Conservation (phyloP, 1,140 invertebrate species). For the Drosophila punjabiensis region DNA sequence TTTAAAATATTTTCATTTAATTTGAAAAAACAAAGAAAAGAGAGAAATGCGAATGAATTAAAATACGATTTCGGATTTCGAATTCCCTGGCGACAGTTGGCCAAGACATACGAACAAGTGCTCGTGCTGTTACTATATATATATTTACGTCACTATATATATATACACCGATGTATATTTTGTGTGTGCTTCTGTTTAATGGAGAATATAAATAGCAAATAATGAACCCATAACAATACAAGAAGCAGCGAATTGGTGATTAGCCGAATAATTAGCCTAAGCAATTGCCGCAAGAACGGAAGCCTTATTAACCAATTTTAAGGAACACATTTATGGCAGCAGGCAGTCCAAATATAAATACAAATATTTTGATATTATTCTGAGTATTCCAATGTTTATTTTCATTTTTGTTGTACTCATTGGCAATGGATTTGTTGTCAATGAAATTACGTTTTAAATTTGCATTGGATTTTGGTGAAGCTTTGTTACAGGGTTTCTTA, state of each 20-base stretch:
- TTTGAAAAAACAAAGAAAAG: constrained; percentile 46
- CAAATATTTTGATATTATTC: constrained; percentile 6
- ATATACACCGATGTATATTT: not conserved
- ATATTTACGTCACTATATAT: constrained; percentile 10
- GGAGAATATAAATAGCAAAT: constrained; percentile 55
- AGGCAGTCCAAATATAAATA: not conserved
- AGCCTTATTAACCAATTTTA: constrained; percentile 17
- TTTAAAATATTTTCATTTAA: constrained; percentile 63
- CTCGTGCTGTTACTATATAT: constrained; percentile 38
- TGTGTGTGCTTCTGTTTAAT: constrained; percentile 33
- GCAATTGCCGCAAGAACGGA: constrained; percentile 34
- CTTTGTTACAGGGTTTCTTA: constrained; percentile 2
- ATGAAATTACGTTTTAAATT: not conserved
- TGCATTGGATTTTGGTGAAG: constrained; percentile 1
- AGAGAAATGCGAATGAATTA: constrained; percentile 37
- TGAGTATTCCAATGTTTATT: constrained; percentile 7
- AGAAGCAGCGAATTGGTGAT: constrained; percentile 30
- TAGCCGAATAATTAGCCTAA: constrained; percentile 40
- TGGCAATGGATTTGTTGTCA: constrained; percentile 1
- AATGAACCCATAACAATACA: constrained; percentile 37
- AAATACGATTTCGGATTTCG: constrained; percentile 46
- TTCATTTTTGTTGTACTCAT: not conserved
- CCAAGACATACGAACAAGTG: constrained; percentile 42
- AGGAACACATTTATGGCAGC: constrained; percentile 11
- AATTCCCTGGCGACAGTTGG: constrained; percentile 59